These are phyloP conservation scores for Drosophila arizonae DNA, from an alignment of 1,140 invertebrate genomes.

Conservation along the genomic window DNA sequence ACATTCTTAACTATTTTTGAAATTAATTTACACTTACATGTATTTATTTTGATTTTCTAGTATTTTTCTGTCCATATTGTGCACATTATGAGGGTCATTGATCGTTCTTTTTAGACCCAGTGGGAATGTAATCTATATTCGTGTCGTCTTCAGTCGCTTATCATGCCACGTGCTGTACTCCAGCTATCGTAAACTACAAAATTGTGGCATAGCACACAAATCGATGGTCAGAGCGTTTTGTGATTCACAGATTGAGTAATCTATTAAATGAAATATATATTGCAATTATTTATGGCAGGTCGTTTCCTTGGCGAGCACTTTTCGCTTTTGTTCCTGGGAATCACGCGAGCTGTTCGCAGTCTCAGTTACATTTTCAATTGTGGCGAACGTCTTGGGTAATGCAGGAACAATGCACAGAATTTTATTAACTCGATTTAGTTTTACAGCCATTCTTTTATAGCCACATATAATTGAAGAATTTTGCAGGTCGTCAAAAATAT, in stretches of 20 bases:
- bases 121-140: not conserved
- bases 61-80: not conserved
- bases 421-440: too few relatives aligned
- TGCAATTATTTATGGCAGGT: not conserved
- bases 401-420: too few relatives aligned
- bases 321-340: too few relatives aligned
- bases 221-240: not conserved
- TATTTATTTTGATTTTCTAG: not conserved
- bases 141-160: slow-evolving; percentile 7
- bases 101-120: slow-evolving; percentile 9
- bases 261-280: not conserved
- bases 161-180: slow-evolving; percentile 16
- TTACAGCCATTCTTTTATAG: too few relatives aligned
- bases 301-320: too few relatives aligned
- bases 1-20: not conserved
- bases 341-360: too few relatives aligned
- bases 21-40: not conserved
- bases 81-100: slow-evolving; percentile 6
- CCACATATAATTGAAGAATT: too few relatives aligned
- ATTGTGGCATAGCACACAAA: not conserved
- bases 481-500: too few relatives aligned
- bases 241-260: slow-evolving; percentile 18
- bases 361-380: too few relatives aligned
- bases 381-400: too few relatives aligned
- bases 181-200: not conserved